phyloP scores from a whole-genome alignment of 1,140 invertebrate species.

The Drosophila lacteicornis region DNA sequence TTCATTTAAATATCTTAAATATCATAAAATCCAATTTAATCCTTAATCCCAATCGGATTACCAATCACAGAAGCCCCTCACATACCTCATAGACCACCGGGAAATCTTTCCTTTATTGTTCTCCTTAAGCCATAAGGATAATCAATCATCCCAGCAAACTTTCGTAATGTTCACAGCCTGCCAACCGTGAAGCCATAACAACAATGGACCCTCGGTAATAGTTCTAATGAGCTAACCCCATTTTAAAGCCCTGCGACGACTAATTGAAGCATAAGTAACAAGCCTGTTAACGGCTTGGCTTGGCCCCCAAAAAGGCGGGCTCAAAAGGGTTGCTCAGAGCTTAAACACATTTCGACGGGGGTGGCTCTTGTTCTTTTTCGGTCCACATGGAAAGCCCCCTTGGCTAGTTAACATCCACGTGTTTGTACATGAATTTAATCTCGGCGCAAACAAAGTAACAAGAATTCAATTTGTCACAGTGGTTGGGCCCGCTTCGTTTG shows the following conservation, averaged over 20 bases:
- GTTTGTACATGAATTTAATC: slow-evolving; percentile 76
- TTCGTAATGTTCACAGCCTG: background rate
- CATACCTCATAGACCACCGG: too few species aligned
- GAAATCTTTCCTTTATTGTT: background rate
- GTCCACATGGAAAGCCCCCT: slow-evolving; percentile 2
- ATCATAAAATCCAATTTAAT: background rate
- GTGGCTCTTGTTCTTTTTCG: slow-evolving; percentile 17
- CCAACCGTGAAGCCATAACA: slow-evolving; percentile 1
- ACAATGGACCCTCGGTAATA: slow-evolving; percentile 28
- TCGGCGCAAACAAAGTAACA: slow-evolving; percentile 80
- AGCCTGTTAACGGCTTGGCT: slow-evolving; percentile 49
- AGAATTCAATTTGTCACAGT: slow-evolving; percentile 84
- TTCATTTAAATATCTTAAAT: background rate
- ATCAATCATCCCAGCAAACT: slow-evolving; percentile 4
- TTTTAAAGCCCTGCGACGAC: slow-evolving; percentile 39
- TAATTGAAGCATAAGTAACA: slow-evolving; percentile 71
- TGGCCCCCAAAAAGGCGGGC: background rate
- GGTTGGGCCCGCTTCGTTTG: slow-evolving; percentile 48
- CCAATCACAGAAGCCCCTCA: background rate
- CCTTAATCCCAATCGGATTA: background rate
- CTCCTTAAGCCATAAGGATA: slow-evolving; percentile 1
- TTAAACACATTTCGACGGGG: slow-evolving; percentile 23
- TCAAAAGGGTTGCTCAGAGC: slow-evolving; percentile 9
- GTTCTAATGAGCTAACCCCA: slow-evolving; percentile 56
- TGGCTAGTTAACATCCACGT: slow-evolving; percentile 70